These are phyloP conservation scores for Eulithis prunata DNA, from an alignment of 2,888 invertebrate species.

Conservation along the genomic window DNA sequence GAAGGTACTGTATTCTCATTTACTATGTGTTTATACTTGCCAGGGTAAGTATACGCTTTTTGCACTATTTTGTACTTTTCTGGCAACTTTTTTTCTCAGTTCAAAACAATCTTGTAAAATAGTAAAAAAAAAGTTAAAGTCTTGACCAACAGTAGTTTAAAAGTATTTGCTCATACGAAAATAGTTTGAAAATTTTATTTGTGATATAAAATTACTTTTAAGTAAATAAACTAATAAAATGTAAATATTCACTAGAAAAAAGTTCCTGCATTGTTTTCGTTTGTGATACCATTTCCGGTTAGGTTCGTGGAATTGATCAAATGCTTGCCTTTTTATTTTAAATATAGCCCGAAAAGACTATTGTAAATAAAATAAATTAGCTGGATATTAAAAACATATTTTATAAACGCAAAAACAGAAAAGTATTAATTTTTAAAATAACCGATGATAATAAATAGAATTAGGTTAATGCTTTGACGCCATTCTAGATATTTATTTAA, in stretches of 20 bases:
- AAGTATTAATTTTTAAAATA: constrained; percentile 69
- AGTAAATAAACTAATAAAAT: constrained; percentile 47
- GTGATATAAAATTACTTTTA: constrained; percentile 63
- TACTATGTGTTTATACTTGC: constrained; percentile 24
- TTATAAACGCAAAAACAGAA: constrained; percentile 67
- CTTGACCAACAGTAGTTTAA: constrained; percentile 79
- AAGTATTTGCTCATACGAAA: constrained; percentile 74
- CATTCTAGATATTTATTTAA: constrained; percentile 8
- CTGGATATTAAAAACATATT: constrained; percentile 65
- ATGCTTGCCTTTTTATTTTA: constrained; percentile 74
- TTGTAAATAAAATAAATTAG: constrained; percentile 74
- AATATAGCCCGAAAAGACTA: constrained; percentile 74
- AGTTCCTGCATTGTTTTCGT: constrained; percentile 62
- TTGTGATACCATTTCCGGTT: constrained; percentile 51
- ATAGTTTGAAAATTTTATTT: constrained; percentile 78
- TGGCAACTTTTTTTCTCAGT: constrained; percentile 18
- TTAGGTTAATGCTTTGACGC: constrained; percentile 49
- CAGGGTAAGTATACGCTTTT: constrained; percentile 7
- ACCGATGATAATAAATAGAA: constrained; percentile 78
- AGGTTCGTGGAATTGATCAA: constrained; percentile 55
- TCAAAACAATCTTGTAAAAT: constrained; percentile 37
- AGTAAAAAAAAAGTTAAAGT: constrained; percentile 49
- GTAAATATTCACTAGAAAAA: constrained; percentile 65
- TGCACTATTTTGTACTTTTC: constrained; percentile 13
- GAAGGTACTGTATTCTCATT: constrained; percentile 5